A percentile compares a stretch with the other conserved stretches of the same genome.
Conservation (phyloP, 2,888 invertebrate genomes). For the Sericinus montela region DNA sequence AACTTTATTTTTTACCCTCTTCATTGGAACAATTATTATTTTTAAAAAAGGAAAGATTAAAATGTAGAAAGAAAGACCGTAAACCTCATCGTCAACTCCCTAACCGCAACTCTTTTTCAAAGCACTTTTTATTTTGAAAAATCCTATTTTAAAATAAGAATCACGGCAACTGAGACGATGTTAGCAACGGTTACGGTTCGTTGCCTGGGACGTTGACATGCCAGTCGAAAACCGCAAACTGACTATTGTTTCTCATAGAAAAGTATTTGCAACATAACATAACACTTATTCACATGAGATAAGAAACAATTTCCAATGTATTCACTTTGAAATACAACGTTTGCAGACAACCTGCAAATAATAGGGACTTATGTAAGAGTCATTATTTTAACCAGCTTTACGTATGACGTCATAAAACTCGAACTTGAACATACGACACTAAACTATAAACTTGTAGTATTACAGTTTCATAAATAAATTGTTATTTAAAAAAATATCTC, state of each 20-base stretch:
- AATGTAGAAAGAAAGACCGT: no score
- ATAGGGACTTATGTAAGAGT: constrained; percentile 21
- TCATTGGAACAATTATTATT: no score
- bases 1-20: not conserved
- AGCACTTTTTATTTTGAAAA: constrained; percentile 4
- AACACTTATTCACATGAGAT: constrained; percentile 19
- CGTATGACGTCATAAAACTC: constrained; percentile 7
- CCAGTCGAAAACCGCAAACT: constrained; percentile 59
- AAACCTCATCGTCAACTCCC: not conserved
- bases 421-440: not conserved
- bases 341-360: constrained; percentile 11
- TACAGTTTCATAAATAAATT: no score
- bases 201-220: constrained; percentile 62
- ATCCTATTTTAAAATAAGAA: constrained; percentile 13
- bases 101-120: not conserved
- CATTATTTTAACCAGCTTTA: constrained; percentile 7
- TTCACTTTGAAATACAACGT: not conserved
- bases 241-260: constrained; percentile 53
- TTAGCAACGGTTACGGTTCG: constrained; percentile 52
- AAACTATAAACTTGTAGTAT: constrained; percentile 5
- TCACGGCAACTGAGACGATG: constrained; percentile 19
- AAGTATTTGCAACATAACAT: constrained; percentile 22
- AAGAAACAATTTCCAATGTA: constrained; percentile 7
- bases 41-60: no score
- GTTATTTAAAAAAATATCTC: no score